Percentiles rank a stretch among this genome's conserved stretches.
These are phyloP conservation scores for Characodon lateralis DNA, from an alignment of 2,797 vertebrate genomes.

Conservation along the genomic window DNA sequence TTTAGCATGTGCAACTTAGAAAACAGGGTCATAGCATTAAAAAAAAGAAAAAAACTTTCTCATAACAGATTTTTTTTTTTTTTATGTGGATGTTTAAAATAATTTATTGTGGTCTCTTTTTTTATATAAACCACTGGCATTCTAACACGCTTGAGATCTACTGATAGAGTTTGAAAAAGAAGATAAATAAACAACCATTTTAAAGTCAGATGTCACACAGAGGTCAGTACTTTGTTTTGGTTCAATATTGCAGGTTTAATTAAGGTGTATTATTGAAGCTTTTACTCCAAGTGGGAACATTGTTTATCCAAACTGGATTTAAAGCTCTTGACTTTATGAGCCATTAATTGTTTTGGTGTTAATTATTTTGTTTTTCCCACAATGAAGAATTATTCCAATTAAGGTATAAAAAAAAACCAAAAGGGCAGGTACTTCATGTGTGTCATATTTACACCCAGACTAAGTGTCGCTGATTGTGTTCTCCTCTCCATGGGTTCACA, in stretches of 20 bases:
- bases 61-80: too few species aligned
- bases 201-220: neutral
- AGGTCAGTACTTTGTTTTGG: neutral
- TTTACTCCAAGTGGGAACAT: neutral
- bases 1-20: neutral
- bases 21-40: neutral
- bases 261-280: neutral
- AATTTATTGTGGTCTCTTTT: neutral
- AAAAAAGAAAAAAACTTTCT: neutral
- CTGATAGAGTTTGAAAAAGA: neutral
- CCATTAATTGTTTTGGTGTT: neutral
- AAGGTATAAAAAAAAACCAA: neutral
- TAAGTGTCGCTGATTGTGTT: conserved; percentile 1
- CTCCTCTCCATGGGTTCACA: neutral
- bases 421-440: neutral
- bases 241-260: neutral
- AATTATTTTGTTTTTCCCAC: neutral
- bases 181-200: neutral
- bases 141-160: neutral
- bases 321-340: conserved; percentile 6
- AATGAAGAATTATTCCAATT: neutral
- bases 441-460: conserved; percentile 30
- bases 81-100: neutral
- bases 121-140: neutral
- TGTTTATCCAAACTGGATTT: conserved; percentile 1